These are phyloP conservation scores for Pseudomyrmex dendroicus DNA, from an alignment of 1,140 invertebrate species.

Conservation along the genomic window DNA sequence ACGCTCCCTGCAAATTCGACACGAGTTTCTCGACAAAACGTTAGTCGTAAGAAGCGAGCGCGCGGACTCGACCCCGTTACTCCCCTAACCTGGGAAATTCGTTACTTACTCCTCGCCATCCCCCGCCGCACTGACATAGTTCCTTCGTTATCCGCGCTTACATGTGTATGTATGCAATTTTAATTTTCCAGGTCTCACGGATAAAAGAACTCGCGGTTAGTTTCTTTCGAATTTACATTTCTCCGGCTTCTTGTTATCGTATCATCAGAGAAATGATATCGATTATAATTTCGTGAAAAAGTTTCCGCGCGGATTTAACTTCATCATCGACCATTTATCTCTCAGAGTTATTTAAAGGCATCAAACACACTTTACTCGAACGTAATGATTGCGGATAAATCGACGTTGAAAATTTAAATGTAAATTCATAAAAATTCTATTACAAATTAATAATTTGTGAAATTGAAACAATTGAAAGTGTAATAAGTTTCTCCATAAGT, in stretches of 20 bases:
- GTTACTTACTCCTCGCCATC: conserved; percentile 51
- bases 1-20: conserved; percentile 69
- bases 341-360: background rate
- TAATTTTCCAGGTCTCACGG: conserved; percentile 63
- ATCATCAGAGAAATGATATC: conserved; percentile 35
- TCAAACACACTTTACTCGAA: background rate
- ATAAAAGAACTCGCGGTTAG: conserved; percentile 28
- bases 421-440: background rate
- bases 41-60: conserved; percentile 63
- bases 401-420: background rate
- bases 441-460: too few relatives aligned
- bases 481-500: background rate
- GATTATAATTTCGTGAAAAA: conserved; percentile 10
- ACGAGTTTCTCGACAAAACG: conserved; percentile 63
- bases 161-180: conserved; percentile 46
- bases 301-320: conserved; percentile 10
- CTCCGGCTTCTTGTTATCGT: conserved; percentile 16
- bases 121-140: background rate
- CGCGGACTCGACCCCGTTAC: conserved; percentile 51
- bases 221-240: conserved; percentile 51
- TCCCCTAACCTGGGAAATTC: conserved; percentile 35
- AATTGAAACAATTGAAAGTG: background rate
- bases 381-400: background rate
- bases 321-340: background rate
- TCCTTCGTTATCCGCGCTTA: conserved; percentile 55